These are phyloP conservation scores for Euphysa ruthae DNA, from an alignment of 30 jellyfish, hydroid and myxozoan genomes.

Conservation along the genomic window DNA sequence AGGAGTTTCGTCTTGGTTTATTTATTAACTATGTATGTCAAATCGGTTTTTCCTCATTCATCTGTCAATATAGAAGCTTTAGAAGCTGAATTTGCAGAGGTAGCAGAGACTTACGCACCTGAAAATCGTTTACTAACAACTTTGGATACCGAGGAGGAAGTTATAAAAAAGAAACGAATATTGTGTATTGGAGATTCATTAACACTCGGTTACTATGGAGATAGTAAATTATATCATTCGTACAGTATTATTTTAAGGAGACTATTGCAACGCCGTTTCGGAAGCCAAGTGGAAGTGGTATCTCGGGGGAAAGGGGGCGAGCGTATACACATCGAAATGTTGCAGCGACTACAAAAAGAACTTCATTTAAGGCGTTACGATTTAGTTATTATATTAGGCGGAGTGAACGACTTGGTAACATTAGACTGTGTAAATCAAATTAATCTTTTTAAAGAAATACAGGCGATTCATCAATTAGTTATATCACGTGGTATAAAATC, in stretches of 20 bases:
- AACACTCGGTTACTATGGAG: conserved; percentile 9
- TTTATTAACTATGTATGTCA: neutral
- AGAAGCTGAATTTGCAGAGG: neutral
- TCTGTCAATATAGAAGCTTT: neutral
- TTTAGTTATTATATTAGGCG: conserved; percentile 66
- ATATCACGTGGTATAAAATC: conserved; percentile 39
- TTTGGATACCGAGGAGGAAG: neutral
- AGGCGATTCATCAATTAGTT: conserved; percentile 35
- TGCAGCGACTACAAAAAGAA: conserved; percentile 24
- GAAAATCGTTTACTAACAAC: neutral
- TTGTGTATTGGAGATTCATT: conserved; percentile 10
- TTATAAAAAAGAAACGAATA: neutral
- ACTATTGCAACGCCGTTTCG: conserved; percentile 1
- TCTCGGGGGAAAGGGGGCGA: conserved; percentile 68
- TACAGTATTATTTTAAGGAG: neutral
- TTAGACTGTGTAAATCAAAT: conserved; percentile 10
- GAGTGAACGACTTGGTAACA: conserved; percentile 55
- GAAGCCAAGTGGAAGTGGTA: conserved; percentile 4
- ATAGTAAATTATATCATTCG: neutral
- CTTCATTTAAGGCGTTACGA: conserved; percentile 16
- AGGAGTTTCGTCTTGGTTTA: conserved; percentile 1
- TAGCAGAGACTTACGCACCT: conserved; percentile 9
- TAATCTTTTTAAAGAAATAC: conserved; percentile 32
- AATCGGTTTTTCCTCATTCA: neutral
- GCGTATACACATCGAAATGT: conserved; percentile 56